Evolutionary conservation across 2,888 invertebrate genomes (phyloP), one percentile per base, ranked within the genome.

Genomic region (Arrhopalites spinosus): DNA sequence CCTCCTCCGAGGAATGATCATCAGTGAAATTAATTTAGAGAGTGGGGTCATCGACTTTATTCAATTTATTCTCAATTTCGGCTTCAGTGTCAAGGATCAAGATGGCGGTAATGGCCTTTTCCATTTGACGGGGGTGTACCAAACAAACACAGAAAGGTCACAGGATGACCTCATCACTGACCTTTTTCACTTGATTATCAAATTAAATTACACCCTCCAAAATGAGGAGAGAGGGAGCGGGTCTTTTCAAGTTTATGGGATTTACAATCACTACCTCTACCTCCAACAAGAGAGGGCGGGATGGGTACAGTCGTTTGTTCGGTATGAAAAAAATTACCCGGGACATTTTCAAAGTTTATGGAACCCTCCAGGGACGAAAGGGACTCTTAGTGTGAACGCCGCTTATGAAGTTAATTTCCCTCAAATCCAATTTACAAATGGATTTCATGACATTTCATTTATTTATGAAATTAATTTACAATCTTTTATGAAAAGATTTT

Each of bases 361-460:
- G 25, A 59, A 17, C 23, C 59, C 23, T 2, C 23, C 11, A 59
- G 59, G 59, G 59, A 59, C 59, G 7, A 7, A 8, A 8, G 7
- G 11, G 2, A 20, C 59, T 5, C 7, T 59, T 2, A 7, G 7
- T 8, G 25, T 25, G 11, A 3, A 7, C 1, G 23, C 7, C 23
- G 23, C 23, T 59, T 59, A 59, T 59, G 59, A 59, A 23, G 25
- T 59, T 5, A 59, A 59, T 59, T 59, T 20, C 5, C 59, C 59
- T 7, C 23, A 59, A 8, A 17, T 59, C 2, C 2, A 2, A 17
- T 11, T 59, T 25, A 23, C 17, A 3, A 59, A 59, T 59, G 59
- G 59, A 59, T 59, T 59, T 23, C 23, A 59, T 23, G 20, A 59
- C 7, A 2, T 20, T 1, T 8, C 23, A 20, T 23, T 59, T 1